Percentiles rank a stretch among this genome's conserved stretches.
These are phyloP conservation scores for Reticulitermes lucifugus DNA, from an alignment of 2,888 invertebrate species.

Conservation along the genomic window DNA sequence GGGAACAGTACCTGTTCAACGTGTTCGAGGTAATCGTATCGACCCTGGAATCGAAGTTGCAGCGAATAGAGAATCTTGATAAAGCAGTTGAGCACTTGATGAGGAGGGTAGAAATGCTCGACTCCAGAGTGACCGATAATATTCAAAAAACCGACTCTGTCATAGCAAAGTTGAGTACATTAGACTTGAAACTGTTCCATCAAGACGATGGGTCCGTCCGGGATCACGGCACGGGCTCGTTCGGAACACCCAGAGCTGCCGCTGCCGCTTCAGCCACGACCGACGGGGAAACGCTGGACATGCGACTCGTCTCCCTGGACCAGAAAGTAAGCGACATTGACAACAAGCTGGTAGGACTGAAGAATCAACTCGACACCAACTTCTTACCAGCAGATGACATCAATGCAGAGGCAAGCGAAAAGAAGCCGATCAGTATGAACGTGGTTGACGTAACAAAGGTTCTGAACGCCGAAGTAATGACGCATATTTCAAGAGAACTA, in stretches of 20 bases:
- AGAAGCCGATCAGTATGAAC: slow-evolving; percentile 86
- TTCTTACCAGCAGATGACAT: slow-evolving; percentile 85
- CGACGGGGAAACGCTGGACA: slow-evolving; percentile 69
- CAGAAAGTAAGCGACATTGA: slow-evolving; percentile 89
- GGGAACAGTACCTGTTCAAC: slow-evolving; percentile 89
- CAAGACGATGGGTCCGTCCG: slow-evolving; percentile 48
- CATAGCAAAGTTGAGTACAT: slow-evolving; percentile 78
- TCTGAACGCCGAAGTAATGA: slow-evolving; percentile 83
- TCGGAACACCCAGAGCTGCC: slow-evolving; percentile 44
- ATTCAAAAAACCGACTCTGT: slow-evolving; percentile 87
- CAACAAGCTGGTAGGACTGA: slow-evolving; percentile 79
- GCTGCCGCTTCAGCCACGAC: slow-evolving; percentile 57
- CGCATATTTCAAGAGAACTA: slow-evolving; percentile 83
- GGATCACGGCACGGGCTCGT: not conserved
- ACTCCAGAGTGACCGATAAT: slow-evolving; percentile 84
- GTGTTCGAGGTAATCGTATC: slow-evolving; percentile 92
- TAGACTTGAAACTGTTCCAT: slow-evolving; percentile 80
- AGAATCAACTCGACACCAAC: slow-evolving; percentile 86
- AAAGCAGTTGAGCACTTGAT: slow-evolving; percentile 89
- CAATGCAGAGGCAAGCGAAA: slow-evolving; percentile 88
- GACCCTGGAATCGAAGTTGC: slow-evolving; percentile 87
- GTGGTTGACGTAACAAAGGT: slow-evolving; percentile 86
- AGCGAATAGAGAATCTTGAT: slow-evolving; percentile 88
- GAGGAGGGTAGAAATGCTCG: slow-evolving; percentile 85
- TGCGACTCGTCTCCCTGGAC: slow-evolving; percentile 78